phyloP scores from a whole-genome alignment of 2,113 vertebrate species.

The Cacatua alba region DNA sequence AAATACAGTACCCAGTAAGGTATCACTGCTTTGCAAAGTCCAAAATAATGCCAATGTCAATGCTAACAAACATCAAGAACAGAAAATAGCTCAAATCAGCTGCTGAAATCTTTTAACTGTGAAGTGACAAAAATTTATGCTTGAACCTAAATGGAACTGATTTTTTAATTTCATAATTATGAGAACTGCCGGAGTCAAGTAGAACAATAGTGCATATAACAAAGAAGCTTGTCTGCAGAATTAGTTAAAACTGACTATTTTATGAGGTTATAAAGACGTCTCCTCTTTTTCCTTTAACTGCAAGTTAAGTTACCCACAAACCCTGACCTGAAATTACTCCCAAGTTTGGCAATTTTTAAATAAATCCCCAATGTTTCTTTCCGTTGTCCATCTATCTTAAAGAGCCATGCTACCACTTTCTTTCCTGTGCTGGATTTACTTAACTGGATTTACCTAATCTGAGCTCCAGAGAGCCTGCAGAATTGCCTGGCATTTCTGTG shows the following conservation, averaged over 20 bases:
- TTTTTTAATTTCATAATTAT: neutral
- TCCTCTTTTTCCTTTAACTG: neutral
- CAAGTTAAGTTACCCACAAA: slow-evolving; percentile 9
- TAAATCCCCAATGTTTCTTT: neutral
- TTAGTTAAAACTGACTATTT: neutral
- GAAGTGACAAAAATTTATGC: neutral
- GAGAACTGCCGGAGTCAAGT: neutral
- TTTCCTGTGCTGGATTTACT: slow-evolving; percentile 21
- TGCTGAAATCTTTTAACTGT: neutral
- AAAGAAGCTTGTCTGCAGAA: neutral
- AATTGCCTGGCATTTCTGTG: neutral
- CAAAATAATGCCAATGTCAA: neutral
- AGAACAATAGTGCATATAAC: neutral
- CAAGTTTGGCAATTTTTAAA: neutral
- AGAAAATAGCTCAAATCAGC: neutral
- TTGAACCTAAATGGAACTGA: neutral
- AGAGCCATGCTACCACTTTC: neutral
- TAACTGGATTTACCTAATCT: slow-evolving; percentile 44
- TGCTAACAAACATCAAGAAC: neutral
- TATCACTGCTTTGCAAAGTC: neutral
- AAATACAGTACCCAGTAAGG: neutral
- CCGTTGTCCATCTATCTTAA: neutral
- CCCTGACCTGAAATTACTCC: neutral
- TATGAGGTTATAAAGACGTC: neutral
- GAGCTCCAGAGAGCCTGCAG: neutral